Evolutionary conservation across 2,888 invertebrate genomes (phyloP).

Genomic region (Cephus sareptanus): DNA sequence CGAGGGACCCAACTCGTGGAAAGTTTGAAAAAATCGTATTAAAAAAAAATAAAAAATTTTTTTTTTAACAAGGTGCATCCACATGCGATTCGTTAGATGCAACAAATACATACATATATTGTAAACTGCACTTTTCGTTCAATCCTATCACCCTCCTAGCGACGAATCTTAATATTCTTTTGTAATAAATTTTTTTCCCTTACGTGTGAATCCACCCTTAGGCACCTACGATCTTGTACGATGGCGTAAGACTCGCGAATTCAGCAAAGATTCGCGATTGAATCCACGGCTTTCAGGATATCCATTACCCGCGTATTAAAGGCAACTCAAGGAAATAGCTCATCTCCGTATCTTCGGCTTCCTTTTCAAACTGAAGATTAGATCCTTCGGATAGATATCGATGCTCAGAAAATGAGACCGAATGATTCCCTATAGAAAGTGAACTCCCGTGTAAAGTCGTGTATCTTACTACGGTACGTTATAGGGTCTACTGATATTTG

Average conservation of each 20-base stretch:
- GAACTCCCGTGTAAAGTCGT: not conserved
- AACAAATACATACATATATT: not conserved
- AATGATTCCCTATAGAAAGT: conserved; percentile 34
- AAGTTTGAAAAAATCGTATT: not conserved
- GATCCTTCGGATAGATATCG: not conserved
- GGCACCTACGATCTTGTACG: not conserved
- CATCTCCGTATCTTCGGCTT: not conserved
- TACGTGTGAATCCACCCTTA: not conserved
- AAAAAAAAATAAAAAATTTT: not conserved
- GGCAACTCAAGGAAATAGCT: not conserved
- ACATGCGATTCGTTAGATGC: not conserved
- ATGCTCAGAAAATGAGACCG: conserved; percentile 45
- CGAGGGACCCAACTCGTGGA: not conserved
- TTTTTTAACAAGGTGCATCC: not conserved
- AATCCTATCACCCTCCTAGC: not conserved
- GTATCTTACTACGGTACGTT: not conserved
- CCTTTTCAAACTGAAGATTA: not conserved
- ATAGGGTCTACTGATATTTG: not conserved
- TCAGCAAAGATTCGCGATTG: not conserved
- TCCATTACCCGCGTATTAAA: not conserved
- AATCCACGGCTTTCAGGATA: not conserved
- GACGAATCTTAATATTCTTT: not conserved
- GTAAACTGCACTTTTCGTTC: not conserved
- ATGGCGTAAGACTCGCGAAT: not conserved
- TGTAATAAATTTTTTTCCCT: not conserved